Percentiles rank a stretch among this genome's conserved stretches.
phyloP scores from a whole-genome alignment of 2,888 invertebrate species.

The Epinotia brunnichana region DNA sequence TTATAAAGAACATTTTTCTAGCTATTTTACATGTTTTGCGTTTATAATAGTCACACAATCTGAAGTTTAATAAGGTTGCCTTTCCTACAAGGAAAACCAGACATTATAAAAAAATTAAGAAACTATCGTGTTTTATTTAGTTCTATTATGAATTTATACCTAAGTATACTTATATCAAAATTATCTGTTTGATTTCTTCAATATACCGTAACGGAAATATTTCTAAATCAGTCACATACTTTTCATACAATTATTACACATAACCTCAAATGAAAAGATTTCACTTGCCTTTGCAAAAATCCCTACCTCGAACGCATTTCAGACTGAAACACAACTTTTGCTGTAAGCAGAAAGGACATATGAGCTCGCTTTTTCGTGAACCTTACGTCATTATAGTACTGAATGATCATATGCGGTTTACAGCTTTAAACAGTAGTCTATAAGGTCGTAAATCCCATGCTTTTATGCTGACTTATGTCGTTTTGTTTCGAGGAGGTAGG shows the following conservation, averaged over 20 bases:
- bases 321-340: background rate
- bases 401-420: background rate
- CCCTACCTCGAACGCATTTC: background rate
- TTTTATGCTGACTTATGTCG: background rate
- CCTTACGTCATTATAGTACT: background rate
- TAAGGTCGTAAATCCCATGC: background rate
- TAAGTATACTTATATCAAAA: too few relatives aligned
- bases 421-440: background rate
- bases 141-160: too few relatives aligned
- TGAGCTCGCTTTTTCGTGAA: background rate
- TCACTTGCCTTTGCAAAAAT: background rate
- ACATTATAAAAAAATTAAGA: too few relatives aligned
- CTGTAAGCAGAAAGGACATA: background rate
- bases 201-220: too few relatives aligned
- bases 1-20: background rate
- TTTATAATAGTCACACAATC: background rate
- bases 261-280: too few relatives aligned
- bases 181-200: too few relatives aligned
- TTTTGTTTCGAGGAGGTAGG: background rate
- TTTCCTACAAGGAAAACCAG: too few relatives aligned
- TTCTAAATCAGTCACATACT: background rate
- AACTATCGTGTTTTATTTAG: too few relatives aligned
- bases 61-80: too few relatives aligned
- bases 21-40: background rate
- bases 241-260: too few relatives aligned